Evolutionary conservation across 2,888 invertebrate genomes (phyloP).

Genomic region (Agriopis leucophaearia): DNA sequence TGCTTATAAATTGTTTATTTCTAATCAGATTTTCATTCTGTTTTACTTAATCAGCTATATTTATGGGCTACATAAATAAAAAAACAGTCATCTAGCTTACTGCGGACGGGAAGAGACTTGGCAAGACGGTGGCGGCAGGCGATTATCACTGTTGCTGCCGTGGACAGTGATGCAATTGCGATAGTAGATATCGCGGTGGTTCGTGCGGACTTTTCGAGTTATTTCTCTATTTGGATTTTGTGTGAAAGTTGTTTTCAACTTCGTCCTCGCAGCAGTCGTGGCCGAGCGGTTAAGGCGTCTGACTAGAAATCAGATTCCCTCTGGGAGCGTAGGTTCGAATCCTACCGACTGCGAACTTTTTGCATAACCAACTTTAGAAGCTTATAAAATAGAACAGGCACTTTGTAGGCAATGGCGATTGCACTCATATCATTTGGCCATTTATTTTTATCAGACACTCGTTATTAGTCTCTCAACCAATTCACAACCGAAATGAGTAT

Average conservation of each 20-base stretch:
- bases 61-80: no score
- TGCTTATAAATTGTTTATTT: no score
- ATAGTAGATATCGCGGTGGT: not conserved
- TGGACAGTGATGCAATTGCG: no score
- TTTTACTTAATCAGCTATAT: no score
- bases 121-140: no score
- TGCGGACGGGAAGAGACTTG: no score
- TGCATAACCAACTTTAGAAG: not conserved
- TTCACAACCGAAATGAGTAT: constrained; percentile 46
- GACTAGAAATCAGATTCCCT: constrained; percentile 96
- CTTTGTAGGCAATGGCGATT: not conserved
- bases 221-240: not conserved
- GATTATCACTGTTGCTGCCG: no score
- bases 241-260: constrained; percentile 59
- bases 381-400: not conserved
- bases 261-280: constrained; percentile 92
- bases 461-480: constrained; percentile 48
- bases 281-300: constrained; percentile 96
- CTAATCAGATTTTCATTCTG: no score
- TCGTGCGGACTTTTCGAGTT: not conserved
- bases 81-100: no score
- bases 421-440: constrained; percentile 2
- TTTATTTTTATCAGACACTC: constrained; percentile 39
- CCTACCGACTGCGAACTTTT: constrained; percentile 91
- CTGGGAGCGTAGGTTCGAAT: constrained; percentile 96